A percentile compares a stretch with the other conserved stretches of the same genome.
Evolutionary conservation across 2,888 invertebrate genomes (phyloP).

Genomic region (Lasioglossum villosulum): DNA sequence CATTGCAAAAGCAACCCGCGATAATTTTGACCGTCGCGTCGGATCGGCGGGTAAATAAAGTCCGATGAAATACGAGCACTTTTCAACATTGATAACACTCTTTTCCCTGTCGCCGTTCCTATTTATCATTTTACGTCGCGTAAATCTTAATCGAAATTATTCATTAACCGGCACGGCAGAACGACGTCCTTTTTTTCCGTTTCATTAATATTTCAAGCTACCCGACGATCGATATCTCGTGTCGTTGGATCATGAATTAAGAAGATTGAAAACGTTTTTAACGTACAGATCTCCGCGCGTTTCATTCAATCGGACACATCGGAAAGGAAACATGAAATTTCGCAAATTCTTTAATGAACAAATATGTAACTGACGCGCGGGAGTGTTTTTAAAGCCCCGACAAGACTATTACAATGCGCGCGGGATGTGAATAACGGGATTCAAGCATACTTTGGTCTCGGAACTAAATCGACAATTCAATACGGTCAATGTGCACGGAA

Average conservation of each 20-base stretch:
- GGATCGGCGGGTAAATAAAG: slow-evolving; percentile 20
- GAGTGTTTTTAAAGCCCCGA: not conserved
- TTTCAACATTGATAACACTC: slow-evolving; percentile 15
- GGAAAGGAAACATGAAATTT: not conserved
- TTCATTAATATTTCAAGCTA: not conserved
- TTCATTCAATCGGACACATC: not conserved
- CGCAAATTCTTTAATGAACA: not conserved
- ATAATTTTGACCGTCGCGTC: slow-evolving; percentile 12
- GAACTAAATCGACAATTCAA: not conserved
- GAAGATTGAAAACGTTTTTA: not conserved
- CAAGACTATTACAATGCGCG: not conserved
- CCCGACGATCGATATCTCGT: not conserved
- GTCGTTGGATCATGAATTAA: slow-evolving; percentile 8
- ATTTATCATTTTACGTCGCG: slow-evolving; percentile 9
- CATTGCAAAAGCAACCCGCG: slow-evolving; percentile 7
- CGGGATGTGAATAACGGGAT: not conserved
- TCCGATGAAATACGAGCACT: slow-evolving; percentile 24
- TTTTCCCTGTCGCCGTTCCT: not conserved
- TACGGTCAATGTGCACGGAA: not conserved
- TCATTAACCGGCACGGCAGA: slow-evolving; percentile 7
- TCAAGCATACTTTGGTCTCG: not conserved
- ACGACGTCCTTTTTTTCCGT: not conserved
- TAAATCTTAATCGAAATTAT: slow-evolving; percentile 7
- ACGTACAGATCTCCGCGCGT: too few species aligned
- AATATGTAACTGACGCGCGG: not conserved